A percentile compares a stretch with the other conserved stretches of the same genome.
Conservation (phyloP, 1,140 invertebrate genomes). For the Aphelenchoides fujianensis region DNA sequence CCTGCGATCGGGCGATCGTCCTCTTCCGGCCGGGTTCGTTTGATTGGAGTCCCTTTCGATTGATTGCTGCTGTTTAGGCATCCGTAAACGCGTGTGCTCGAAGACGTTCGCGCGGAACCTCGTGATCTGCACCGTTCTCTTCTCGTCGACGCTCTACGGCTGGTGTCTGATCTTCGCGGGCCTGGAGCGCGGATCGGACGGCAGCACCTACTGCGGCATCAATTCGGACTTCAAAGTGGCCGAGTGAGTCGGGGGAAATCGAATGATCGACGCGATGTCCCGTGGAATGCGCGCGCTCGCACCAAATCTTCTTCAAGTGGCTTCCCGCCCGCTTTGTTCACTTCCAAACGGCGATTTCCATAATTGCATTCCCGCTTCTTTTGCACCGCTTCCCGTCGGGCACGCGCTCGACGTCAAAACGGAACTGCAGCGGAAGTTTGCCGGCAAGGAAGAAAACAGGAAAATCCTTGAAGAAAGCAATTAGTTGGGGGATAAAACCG, state of each 20-base stretch:
- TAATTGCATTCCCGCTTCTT: no score
- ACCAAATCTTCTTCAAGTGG: no score
- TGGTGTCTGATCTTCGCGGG: constrained; percentile 60
- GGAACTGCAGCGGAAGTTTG: no score
- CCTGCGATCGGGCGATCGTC: constrained; percentile 56
- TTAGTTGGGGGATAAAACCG: no score
- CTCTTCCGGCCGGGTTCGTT: constrained; percentile 52
- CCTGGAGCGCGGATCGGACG: constrained; percentile 41
- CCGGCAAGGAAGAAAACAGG: no score
- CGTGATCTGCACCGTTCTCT: constrained; percentile 48
- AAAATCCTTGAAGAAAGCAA: no score
- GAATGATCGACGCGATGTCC: no score
- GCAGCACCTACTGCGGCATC: constrained; percentile 48
- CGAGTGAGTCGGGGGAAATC: not conserved
- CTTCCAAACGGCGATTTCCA: no score
- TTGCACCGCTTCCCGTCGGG: no score
- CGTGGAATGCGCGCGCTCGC: no score
- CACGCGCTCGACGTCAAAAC: no score
- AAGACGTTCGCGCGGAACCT: constrained; percentile 56
- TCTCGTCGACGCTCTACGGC: constrained; percentile 52
- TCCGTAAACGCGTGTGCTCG: constrained; percentile 52
- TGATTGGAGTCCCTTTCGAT: not conserved
- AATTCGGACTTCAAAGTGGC: constrained; percentile 37
- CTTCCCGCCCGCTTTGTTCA: no score
- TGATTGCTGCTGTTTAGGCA: constrained; percentile 39